Base-by-base conservation (phyloP, 2,797 vertebrate genomes). In the Lacerta agilis region DNA sequence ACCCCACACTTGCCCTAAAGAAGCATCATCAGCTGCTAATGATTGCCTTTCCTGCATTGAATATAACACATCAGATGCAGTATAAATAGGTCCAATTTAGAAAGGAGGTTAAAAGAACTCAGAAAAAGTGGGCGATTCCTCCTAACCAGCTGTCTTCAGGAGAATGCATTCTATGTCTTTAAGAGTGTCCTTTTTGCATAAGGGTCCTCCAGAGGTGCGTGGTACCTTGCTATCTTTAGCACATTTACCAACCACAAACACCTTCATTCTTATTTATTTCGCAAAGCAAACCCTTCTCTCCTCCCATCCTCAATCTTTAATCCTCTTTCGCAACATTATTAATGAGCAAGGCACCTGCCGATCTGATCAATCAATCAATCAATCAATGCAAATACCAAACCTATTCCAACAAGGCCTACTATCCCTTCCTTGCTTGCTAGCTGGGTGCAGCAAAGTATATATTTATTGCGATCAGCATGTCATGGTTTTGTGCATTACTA, bases 81-180 rank as follows among this genome's bases (percentile, higher is more conserved):
- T 77, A 91, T 86, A 90, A 94, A 94, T 72, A 64, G 67, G 92
- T 94, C 86, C 94, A 92, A 90, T 92, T 91, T 94, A 71, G 83
- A 91, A 93, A 95, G 89, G 72, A 94, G 91, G 92, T 95, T 94
- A 93, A 95, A 91, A 93, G 83, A 92, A 91, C 90, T 79, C 76
- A 92, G 83, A 87, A 94, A 82, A 45, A 94, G 86, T 61, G 87
- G 90, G 76, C 58, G 92, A 81, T 90, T 85, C 91, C 90, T 93
- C 85, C 91, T 92, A 81, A 67, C 2, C 11, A 88, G 86, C 36
- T 0, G 0, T 76, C 72, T 81, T 91, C 82, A 87, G 61, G 75
- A 20, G 4, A 27, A 23, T 49, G 58, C 69, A 85, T 92, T 61
- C 93, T 71, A 64, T 93, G 61, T 79, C 67, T 90, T 93, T 90